Percentiles rank a stretch among this genome's conserved stretches.
Conservation (phyloP, 2,888 invertebrate species). For the Dendrolimus houi region DNA sequence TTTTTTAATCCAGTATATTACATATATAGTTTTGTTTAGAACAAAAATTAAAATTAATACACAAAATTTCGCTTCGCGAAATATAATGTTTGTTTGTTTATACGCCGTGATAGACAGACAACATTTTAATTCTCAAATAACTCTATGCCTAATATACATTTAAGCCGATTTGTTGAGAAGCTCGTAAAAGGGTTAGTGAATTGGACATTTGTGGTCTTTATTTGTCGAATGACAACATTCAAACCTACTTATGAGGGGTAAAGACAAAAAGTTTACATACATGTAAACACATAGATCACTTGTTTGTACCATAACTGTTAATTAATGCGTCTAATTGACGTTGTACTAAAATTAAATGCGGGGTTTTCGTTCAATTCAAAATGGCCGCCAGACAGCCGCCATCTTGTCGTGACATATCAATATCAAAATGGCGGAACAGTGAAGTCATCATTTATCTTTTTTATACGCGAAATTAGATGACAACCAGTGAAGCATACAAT, state of each 20-base stretch:
- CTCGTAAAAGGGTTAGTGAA: conserved; percentile 58
- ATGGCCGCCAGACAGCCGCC: conserved; percentile 17
- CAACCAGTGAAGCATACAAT: conserved; percentile 37
- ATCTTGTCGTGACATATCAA: conserved; percentile 5
- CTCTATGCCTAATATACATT: conserved; percentile 73
- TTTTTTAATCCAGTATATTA: too few species aligned
- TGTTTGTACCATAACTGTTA: conserved; percentile 34
- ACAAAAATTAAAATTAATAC: too few species aligned
- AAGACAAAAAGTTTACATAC: conserved; percentile 6
- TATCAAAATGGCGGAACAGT: conserved; percentile 1
- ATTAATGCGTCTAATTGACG: conserved; percentile 27
- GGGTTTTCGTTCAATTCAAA: conserved; percentile 14
- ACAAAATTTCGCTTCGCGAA: too few species aligned
- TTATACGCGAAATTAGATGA: conserved; percentile 8
- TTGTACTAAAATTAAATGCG: conserved; percentile 31
- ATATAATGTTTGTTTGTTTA: neutral
- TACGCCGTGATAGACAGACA: neutral
- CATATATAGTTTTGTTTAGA: too few species aligned
- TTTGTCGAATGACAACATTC: conserved; percentile 30
- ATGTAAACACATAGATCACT: conserved; percentile 3
- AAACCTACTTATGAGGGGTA: conserved; percentile 18
- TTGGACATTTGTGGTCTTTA: conserved; percentile 37
- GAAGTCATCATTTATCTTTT: conserved; percentile 8
- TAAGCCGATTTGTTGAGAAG: conserved; percentile 68
- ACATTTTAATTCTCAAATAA: conserved; percentile 37